Conservation (phyloP, 2,888 invertebrate genomes). For the Danaus chrysippus region DNA sequence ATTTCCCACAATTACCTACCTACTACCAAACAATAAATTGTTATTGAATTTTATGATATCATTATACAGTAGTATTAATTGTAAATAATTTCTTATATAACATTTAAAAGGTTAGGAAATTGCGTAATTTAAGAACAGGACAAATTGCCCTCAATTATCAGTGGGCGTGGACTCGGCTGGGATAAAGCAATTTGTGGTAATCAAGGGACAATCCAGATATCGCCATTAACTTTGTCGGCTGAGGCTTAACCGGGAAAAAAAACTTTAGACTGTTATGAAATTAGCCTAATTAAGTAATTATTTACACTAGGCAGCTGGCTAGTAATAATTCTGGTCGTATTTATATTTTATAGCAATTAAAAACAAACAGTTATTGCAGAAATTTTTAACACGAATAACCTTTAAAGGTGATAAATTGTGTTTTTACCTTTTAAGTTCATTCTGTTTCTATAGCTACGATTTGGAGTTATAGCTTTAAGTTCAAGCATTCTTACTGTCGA, state of each 20-base stretch:
- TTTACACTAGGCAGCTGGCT: constrained; percentile 35
- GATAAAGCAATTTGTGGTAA: constrained; percentile 70
- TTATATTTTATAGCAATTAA: constrained; percentile 10
- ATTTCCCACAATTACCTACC: no score
- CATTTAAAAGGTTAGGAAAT: constrained; percentile 15
- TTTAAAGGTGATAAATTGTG: background rate
- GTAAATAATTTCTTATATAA: constrained; percentile 11
- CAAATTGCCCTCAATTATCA: constrained; percentile 41
- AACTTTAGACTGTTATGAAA: constrained; percentile 25
- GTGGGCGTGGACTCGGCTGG: constrained; percentile 40
- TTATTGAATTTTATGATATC: background rate
- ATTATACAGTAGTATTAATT: constrained; percentile 6
- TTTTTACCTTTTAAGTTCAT: background rate
- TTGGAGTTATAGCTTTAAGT: no score
- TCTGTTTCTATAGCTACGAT: background rate
- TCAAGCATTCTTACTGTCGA: no score
- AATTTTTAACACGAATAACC: background rate
- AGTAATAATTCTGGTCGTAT: constrained; percentile 32
- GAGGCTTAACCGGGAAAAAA: constrained; percentile 30
- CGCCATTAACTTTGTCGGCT: constrained; percentile 51
- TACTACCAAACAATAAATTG: constrained; percentile 21
- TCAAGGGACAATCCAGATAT: constrained; percentile 56
- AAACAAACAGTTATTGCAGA: constrained; percentile 1
- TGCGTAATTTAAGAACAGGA: constrained; percentile 19
- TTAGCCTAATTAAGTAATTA: constrained; percentile 45